phyloP scores from a whole-genome alignment of 2,113 vertebrate species.

The Cyprinodon tularosa region DNA sequence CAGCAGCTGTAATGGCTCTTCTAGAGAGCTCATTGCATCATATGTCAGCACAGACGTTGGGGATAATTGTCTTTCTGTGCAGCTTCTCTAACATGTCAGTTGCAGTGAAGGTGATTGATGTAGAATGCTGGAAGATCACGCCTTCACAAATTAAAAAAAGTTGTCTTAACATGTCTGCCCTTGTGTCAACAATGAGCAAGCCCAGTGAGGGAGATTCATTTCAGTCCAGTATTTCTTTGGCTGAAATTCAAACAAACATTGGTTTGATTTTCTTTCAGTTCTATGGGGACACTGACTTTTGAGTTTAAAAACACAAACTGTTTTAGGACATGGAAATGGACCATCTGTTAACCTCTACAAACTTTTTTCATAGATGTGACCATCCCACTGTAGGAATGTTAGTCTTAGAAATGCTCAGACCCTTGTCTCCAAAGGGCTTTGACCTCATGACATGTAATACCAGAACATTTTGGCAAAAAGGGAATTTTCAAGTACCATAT shows the following conservation, averaged over 20 bases:
- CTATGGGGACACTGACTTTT: conserved; percentile 11
- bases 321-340: conserved; percentile 25
- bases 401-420: conserved; percentile 28
- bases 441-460: conserved; percentile 23
- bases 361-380: conserved; percentile 35
- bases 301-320: conserved; percentile 20
- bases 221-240: conserved; percentile 42
- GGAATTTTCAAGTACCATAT: too few species aligned
- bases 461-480: neutral
- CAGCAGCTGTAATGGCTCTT: neutral
- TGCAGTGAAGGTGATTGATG: conserved; percentile 43
- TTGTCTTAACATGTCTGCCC: conserved; percentile 33
- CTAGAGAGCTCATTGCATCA: conserved; percentile 9
- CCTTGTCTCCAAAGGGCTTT: conserved; percentile 22
- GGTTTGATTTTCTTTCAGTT: conserved; percentile 5
- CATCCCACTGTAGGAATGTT: conserved; percentile 55
- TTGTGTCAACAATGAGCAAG: conserved; percentile 36
- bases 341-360: conserved; percentile 21
- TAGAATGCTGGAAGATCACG: conserved; percentile 28
- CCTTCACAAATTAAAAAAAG: conserved; percentile 35
- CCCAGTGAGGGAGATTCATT: conserved; percentile 24
- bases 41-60: conserved; percentile 10
- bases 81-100: conserved; percentile 30
- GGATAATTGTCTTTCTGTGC: conserved; percentile 37
- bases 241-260: conserved; percentile 53